Conservation (phyloP, 2,797 vertebrate species). For the Leontocebus nigricollis region DNA sequence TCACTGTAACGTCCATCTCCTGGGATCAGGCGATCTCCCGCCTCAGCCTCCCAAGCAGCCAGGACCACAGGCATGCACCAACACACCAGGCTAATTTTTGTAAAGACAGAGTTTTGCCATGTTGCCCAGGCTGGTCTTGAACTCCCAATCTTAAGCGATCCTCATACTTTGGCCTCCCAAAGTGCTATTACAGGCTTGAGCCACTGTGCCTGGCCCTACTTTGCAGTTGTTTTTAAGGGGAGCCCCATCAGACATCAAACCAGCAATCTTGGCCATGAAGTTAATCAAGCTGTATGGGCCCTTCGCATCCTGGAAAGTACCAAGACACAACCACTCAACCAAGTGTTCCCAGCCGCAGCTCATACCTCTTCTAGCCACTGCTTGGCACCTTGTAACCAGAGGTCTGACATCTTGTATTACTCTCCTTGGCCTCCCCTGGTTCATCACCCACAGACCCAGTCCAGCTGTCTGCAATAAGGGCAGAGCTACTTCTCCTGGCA, state of each 20-base stretch:
- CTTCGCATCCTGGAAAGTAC: not conserved
- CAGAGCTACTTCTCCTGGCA: not conserved
- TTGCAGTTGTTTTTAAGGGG: not conserved
- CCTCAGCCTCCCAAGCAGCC: not conserved
- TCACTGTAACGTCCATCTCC: not conserved
- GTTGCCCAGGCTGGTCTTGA: not conserved
- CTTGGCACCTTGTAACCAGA: not conserved
- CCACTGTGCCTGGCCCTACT: not conserved
- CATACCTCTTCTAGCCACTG: not conserved
- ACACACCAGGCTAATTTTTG: not conserved
- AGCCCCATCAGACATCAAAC: not conserved
- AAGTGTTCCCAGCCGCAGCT: not conserved
- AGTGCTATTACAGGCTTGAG: not conserved
- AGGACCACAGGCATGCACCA: not conserved
- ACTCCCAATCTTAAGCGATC: not conserved
- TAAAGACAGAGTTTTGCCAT: not conserved
- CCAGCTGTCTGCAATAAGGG: no score
- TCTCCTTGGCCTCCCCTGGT: not conserved
- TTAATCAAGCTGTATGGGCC: not conserved
- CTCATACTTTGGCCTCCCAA: not conserved
- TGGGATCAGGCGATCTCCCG: not conserved
- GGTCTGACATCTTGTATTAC: not conserved
- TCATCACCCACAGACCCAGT: not conserved
- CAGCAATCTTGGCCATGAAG: not conserved
- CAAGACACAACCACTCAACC: not conserved